A percentile compares a stretch with the other conserved stretches of the same genome.
Conservation (phyloP, 1,140 invertebrate species). For the Hylaeus volcanicus region DNA sequence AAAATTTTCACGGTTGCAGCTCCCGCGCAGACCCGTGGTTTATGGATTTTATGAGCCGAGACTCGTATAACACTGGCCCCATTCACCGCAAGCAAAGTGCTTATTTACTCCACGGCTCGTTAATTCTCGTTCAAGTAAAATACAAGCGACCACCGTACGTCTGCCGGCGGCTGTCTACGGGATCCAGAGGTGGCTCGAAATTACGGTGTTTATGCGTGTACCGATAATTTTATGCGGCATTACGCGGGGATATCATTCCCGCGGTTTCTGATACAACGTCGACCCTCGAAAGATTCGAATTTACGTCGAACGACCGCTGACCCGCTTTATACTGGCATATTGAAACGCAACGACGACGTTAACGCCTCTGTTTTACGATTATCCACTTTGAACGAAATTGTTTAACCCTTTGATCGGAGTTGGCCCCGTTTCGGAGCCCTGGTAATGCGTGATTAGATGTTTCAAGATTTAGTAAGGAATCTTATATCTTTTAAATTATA, state of each 20-base stretch:
- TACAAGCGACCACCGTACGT: constrained; percentile 16
- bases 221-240: constrained; percentile 33
- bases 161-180: background rate
- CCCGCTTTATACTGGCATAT: background rate
- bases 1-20: constrained; percentile 49
- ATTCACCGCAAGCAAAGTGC: constrained; percentile 56
- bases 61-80: constrained; percentile 43
- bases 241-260: constrained; percentile 3
- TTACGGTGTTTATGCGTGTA: constrained; percentile 28
- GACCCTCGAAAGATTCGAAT: background rate
- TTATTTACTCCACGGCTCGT: constrained; percentile 61
- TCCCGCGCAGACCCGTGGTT: constrained; percentile 24
- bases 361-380: background rate
- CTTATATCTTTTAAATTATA: no score
- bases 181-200: background rate
- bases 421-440: no score
- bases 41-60: constrained; percentile 56
- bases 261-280: background rate
- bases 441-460: no score
- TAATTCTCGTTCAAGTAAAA: constrained; percentile 57
- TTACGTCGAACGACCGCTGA: background rate
- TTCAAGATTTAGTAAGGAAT: no score
- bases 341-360: background rate
- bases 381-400: background rate
- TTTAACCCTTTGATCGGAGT: no score